phyloP scores from a whole-genome alignment of 92 coral and sea anemone genomes.

The Zoanthus gigantus region DNA sequence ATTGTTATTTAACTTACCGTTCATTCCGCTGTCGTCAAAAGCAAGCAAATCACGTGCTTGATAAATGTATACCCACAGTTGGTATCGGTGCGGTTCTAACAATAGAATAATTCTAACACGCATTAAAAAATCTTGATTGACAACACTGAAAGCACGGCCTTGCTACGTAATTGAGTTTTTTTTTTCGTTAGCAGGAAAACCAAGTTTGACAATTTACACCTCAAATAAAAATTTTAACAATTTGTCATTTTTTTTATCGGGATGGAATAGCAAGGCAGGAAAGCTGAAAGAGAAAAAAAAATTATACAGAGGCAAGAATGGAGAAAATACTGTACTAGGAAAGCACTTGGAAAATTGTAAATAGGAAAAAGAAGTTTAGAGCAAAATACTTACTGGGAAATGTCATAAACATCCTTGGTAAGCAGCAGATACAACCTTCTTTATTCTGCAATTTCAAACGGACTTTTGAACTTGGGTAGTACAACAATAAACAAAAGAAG shows the following conservation, averaged over 20 bases:
- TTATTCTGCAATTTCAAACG: slow-evolving; percentile 55
- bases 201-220: no score
- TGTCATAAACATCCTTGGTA: slow-evolving; percentile 94
- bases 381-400: slow-evolving; percentile 65
- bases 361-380: no score
- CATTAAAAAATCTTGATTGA: neutral
- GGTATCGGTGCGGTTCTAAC: slow-evolving; percentile 93
- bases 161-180: neutral
- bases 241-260: no score
- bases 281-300: no score
- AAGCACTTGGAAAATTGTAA: no score
- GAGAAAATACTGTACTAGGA: no score
- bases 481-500: neutral
- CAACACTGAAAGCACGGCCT: neutral
- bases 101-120: neutral
- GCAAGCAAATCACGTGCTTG: slow-evolving; percentile 97
- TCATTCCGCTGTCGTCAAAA: slow-evolving; percentile 94
- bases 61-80: slow-evolving; percentile 91
- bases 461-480: neutral
- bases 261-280: no score
- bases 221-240: no score
- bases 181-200: no score
- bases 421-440: slow-evolving; percentile 76
- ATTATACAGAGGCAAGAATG: no score
- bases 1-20: slow-evolving; percentile 66